phyloP scores from a whole-genome alignment of 1,140 invertebrate species.

The Nephila pilipes region DNA sequence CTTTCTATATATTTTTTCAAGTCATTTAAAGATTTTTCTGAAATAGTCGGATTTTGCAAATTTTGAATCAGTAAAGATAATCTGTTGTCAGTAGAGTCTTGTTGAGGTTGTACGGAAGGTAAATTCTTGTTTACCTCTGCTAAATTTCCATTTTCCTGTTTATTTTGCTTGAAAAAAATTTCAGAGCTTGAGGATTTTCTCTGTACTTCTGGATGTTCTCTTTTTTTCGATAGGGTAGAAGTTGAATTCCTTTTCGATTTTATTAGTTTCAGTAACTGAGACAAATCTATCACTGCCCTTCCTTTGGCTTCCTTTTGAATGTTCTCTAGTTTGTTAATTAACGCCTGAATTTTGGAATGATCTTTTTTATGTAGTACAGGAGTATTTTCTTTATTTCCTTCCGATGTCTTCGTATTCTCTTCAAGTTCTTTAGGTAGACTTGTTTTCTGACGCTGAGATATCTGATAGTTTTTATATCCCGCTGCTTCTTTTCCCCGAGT shows the following conservation, averaged over 20 bases:
- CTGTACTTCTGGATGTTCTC: neutral
- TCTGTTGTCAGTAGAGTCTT: neutral
- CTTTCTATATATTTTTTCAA: neutral
- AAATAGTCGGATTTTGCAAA: neutral
- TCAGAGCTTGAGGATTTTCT: neutral
- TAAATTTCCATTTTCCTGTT: neutral
- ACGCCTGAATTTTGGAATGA: slow-evolving; percentile 38
- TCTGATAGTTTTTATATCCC: neutral
- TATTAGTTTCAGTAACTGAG: slow-evolving; percentile 45
- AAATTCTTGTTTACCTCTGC: too few relatives aligned
- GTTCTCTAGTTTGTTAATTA: slow-evolving; percentile 62
- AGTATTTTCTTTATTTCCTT: neutral
- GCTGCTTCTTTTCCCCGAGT: neutral
- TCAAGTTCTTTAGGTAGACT: neutral
- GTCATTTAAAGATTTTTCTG: neutral
- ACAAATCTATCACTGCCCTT: slow-evolving; percentile 58
- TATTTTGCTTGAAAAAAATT: neutral
- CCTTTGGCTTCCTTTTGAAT: slow-evolving; percentile 59
- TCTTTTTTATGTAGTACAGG: neutral
- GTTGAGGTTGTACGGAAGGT: neutral
- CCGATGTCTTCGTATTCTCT: too few relatives aligned
- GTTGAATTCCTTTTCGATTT: slow-evolving; percentile 41
- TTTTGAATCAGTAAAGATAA: neutral
- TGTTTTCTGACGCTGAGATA: neutral
- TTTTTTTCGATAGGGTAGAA: neutral